These are phyloP conservation scores for Myopa tessellatipennis DNA, from an alignment of 2,888 invertebrate species.

Conservation along the genomic window DNA sequence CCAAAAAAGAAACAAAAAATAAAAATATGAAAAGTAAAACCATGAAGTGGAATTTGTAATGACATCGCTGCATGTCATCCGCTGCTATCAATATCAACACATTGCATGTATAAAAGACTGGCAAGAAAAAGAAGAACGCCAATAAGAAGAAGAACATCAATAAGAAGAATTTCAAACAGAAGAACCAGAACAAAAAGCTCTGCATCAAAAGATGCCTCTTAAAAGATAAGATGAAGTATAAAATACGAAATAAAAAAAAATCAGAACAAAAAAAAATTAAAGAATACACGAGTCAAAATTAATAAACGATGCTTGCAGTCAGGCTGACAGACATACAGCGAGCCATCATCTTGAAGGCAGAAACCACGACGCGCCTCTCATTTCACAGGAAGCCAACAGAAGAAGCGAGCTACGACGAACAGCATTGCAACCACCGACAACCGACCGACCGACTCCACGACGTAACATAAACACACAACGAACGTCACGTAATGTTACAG, in stretches of 20 bases:
- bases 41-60: neutral
- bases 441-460: neutral
- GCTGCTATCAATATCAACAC: neutral
- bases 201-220: no score
- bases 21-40: neutral
- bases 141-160: no score
- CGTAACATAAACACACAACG: slow-evolving; percentile 3
- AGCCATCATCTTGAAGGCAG: neutral
- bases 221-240: no score
- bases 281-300: slow-evolving; percentile 1
- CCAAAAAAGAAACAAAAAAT: no score
- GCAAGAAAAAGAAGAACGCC: neutral
- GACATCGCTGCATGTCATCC: neutral
- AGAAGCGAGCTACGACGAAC: neutral
- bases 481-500: slow-evolving; percentile 23
- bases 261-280: neutral
- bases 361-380: neutral
- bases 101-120: neutral
- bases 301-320: neutral
- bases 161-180: no score
- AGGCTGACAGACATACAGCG: neutral
- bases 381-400: slow-evolving; percentile 18
- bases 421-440: neutral
- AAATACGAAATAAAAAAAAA: neutral
- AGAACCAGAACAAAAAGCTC: no score